Evolutionary conservation across 30 jellyfish, hydroid and myxozoan genomes (phyloP).

Genomic region (Chrysaora quinquecirrha): DNA sequence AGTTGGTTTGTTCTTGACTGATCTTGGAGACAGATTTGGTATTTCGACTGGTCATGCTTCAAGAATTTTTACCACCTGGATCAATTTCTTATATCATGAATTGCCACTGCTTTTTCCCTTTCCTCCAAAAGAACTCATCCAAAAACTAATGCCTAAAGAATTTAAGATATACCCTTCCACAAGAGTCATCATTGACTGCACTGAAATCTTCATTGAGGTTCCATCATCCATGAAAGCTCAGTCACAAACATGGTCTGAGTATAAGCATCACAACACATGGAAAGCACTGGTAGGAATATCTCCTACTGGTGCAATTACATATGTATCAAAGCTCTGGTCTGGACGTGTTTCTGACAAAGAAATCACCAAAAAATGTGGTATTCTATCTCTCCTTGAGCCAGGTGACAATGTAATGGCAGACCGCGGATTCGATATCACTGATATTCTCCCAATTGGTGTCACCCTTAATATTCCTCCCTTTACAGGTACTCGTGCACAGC

Average conservation of each 20-base stretch:
- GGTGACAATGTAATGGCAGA: slow-evolving; percentile 77
- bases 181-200: slow-evolving; percentile 59
- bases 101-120: slow-evolving; percentile 60
- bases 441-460: slow-evolving; percentile 28
- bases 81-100: slow-evolving; percentile 52
- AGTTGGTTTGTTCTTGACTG: slow-evolving; percentile 64
- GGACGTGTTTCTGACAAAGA: slow-evolving; percentile 66
- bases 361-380: slow-evolving; percentile 29
- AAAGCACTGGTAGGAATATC: slow-evolving; percentile 52
- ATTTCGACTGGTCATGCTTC: slow-evolving; percentile 67
- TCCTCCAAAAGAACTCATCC: slow-evolving; percentile 48
- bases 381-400: slow-evolving; percentile 26
- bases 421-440: slow-evolving; percentile 56
- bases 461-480: slow-evolving; percentile 53
- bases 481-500: slow-evolving; percentile 24
- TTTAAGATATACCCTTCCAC: slow-evolving; percentile 41
- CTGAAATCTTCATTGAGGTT: slow-evolving; percentile 47
- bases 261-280: slow-evolving; percentile 68
- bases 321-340: slow-evolving; percentile 44
- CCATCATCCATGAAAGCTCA: slow-evolving; percentile 53
- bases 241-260: slow-evolving; percentile 49
- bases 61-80: slow-evolving; percentile 58
- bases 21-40: slow-evolving; percentile 66
- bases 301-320: slow-evolving; percentile 56
- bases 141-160: slow-evolving; percentile 36